These are phyloP conservation scores for Limanda limanda DNA, from an alignment of 2,113 vertebrate genomes.

Conservation along the genomic window DNA sequence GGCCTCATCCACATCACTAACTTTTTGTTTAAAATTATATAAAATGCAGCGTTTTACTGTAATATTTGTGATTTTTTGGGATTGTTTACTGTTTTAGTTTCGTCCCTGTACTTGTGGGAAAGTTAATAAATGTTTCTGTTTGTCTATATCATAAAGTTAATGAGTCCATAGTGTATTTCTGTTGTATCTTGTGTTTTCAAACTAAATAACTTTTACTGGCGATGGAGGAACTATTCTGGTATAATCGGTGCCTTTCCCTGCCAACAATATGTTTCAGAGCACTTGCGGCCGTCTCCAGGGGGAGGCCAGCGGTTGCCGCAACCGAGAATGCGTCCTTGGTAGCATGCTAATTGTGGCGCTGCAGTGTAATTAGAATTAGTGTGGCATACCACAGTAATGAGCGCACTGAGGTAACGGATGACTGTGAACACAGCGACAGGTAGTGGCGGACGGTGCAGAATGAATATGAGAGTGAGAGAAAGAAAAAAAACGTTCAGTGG, in stretches of 20 bases:
- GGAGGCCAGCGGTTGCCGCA: constrained; percentile 34
- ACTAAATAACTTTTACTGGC: not conserved
- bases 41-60: too few species aligned
- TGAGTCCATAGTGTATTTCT: not conserved
- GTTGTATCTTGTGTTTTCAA: not conserved
- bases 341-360: constrained; percentile 67
- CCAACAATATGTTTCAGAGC: constrained; percentile 39
- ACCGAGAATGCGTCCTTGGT: constrained; percentile 46
- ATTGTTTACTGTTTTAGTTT: not conserved
- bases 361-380: constrained; percentile 71
- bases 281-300: constrained; percentile 32
- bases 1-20: too few species aligned
- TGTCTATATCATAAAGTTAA: too few species aligned
- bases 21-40: too few species aligned
- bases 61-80: not conserved
- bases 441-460: constrained; percentile 49
- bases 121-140: too few species aligned
- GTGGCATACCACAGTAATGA: constrained; percentile 70
- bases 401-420: constrained; percentile 65
- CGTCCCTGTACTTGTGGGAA: not conserved
- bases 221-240: constrained; percentile 28
- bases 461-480: constrained; percentile 43
- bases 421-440: constrained; percentile 67
- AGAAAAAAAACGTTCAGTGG: constrained; percentile 44
- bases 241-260: constrained; percentile 42